These are phyloP conservation scores for Meiosimyza platycephala DNA, from an alignment of 2,888 invertebrate genomes.

Conservation along the genomic window DNA sequence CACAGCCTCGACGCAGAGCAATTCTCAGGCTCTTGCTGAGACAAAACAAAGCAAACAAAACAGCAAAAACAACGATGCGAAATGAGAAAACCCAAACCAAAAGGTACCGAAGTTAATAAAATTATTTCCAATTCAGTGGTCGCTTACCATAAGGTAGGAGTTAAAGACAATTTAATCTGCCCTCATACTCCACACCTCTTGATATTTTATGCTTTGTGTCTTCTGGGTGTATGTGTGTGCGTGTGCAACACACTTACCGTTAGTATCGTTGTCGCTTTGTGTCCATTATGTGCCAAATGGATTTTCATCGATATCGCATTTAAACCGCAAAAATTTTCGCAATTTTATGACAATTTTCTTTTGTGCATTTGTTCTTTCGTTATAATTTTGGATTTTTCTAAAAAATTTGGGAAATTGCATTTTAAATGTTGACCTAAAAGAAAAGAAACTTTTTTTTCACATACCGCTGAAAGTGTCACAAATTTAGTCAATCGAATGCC, in stretches of 20 bases:
- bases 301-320: constrained; percentile 4
- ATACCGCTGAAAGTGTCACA: constrained; percentile 18
- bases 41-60: neutral
- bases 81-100: constrained; percentile 15
- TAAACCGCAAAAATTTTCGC: constrained; percentile 23
- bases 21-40: constrained; percentile 18
- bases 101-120: constrained; percentile 51
- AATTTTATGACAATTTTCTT: constrained; percentile 20
- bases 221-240: constrained; percentile 6
- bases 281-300: constrained; percentile 24
- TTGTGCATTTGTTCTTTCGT: neutral
- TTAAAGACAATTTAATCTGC: constrained; percentile 46
- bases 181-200: neutral
- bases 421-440: neutral
- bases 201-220: neutral
- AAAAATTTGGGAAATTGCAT: constrained; percentile 12
- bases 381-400: neutral
- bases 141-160: constrained; percentile 50
- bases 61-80: neutral
- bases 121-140: constrained; percentile 63
- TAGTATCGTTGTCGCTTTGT: constrained; percentile 12
- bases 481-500: neutral
- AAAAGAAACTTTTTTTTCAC: constrained; percentile 2
- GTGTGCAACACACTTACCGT: constrained; percentile 25
- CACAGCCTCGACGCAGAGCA: neutral